Evolutionary conservation across 2,113 vertebrate genomes (phyloP).

Genomic region (Actenoides hombroni): DNA sequence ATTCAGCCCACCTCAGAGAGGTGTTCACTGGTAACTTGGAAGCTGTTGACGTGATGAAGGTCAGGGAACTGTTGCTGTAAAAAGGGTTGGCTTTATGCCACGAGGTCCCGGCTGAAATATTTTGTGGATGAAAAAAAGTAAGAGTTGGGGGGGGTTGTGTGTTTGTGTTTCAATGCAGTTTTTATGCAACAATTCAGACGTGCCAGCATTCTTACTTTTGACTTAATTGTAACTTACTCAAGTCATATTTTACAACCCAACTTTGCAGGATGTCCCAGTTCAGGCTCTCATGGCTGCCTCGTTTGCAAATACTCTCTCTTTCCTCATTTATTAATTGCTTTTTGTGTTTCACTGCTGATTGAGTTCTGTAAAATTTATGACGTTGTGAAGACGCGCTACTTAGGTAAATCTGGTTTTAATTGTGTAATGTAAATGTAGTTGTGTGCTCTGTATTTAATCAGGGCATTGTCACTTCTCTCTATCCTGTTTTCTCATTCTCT

Average conservation of each 20-base stretch:
- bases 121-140: neutral
- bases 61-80: neutral
- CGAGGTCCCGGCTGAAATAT: neutral
- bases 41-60: neutral
- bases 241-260: neutral
- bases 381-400: neutral
- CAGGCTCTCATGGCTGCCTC: neutral
- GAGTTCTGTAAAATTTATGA: neutral
- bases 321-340: neutral
- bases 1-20: neutral
- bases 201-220: neutral
- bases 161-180: neutral
- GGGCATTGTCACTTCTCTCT: conserved; percentile 41
- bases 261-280: neutral
- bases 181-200: neutral
- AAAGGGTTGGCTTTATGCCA: neutral
- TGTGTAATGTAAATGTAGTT: neutral
- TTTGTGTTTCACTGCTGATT: neutral
- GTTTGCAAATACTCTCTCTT: neutral
- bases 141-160: neutral
- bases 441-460: conserved; percentile 40
- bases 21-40: neutral
- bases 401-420: neutral
- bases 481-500: neutral
- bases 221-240: neutral